These are phyloP conservation scores for Triplophysa yarkandensis DNA, from an alignment of 2,797 vertebrate genomes.

Conservation along the genomic window DNA sequence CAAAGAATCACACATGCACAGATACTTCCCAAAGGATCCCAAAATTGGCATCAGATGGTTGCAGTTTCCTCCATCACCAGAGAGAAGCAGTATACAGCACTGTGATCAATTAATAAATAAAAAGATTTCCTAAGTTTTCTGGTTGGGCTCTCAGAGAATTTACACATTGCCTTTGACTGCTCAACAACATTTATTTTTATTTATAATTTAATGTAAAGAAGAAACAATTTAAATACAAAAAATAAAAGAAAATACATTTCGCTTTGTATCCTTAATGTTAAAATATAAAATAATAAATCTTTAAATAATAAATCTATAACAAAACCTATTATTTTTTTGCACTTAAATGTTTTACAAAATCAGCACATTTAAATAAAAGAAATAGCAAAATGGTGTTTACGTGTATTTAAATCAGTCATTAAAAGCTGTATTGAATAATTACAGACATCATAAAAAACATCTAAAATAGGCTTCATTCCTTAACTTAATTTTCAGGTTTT, in stretches of 20 bases:
- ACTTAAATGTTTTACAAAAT: too few relatives aligned
- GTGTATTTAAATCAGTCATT: too few relatives aligned
- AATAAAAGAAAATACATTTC: too few relatives aligned
- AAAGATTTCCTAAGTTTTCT: constrained; percentile 17
- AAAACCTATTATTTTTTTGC: too few relatives aligned
- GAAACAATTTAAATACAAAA: too few relatives aligned
- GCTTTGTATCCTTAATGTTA: too few relatives aligned
- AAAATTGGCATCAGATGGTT: not conserved
- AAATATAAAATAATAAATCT: too few relatives aligned
- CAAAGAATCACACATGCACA: constrained; percentile 16
- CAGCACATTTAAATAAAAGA: not conserved
- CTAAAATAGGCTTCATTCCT: not conserved
- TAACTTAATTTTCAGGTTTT: not conserved
- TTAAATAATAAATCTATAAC: too few relatives aligned
- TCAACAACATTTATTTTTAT: constrained; percentile 16
- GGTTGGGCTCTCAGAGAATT: constrained; percentile 33
- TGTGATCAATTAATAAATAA: not conserved
- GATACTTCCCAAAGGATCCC: not conserved
- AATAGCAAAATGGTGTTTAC: not conserved
- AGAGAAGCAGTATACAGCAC: not conserved
- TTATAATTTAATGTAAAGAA: too few relatives aligned
- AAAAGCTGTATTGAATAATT: too few relatives aligned
- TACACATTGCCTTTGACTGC: constrained; percentile 8
- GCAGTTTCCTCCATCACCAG: constrained; percentile 2
- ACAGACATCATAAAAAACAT: too few relatives aligned